Evolutionary conservation across 2,113 vertebrate species (phyloP).

Genomic region (Strix uralensis): DNA sequence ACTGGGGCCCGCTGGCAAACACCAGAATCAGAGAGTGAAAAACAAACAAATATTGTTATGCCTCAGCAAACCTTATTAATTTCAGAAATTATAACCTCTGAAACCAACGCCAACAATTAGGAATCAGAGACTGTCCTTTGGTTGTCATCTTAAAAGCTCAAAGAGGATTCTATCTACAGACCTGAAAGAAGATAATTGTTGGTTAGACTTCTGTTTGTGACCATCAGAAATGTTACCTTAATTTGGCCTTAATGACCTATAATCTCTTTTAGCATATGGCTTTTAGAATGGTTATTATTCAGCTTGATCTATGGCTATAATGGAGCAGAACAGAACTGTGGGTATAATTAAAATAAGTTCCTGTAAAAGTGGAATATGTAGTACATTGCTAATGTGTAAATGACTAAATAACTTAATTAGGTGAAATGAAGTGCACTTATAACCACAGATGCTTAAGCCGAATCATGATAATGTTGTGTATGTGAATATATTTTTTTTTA

Average conservation of each 20-base stretch:
- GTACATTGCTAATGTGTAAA: slow-evolving; percentile 74
- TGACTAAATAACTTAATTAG: slow-evolving; percentile 81
- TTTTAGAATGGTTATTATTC: slow-evolving; percentile 62
- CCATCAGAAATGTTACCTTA: slow-evolving; percentile 65
- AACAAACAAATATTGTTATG: background rate
- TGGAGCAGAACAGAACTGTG: slow-evolving; percentile 62
- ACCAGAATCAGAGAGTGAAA: background rate
- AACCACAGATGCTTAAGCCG: slow-evolving; percentile 70
- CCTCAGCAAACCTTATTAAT: background rate
- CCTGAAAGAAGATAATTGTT: slow-evolving; percentile 32
- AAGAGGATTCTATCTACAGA: slow-evolving; percentile 1
- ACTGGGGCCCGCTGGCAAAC: background rate
- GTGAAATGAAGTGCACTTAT: slow-evolving; percentile 78
- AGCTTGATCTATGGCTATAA: slow-evolving; percentile 64
- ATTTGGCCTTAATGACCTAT: slow-evolving; percentile 60
- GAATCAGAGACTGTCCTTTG: background rate
- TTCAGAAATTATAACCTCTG: background rate
- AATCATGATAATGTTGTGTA: slow-evolving; percentile 63
- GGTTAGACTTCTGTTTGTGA: slow-evolving; percentile 48
- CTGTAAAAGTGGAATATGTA: slow-evolving; percentile 71
- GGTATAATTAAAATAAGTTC: slow-evolving; percentile 68
- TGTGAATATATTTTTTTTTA: slow-evolving; percentile 64
- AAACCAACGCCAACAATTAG: background rate
- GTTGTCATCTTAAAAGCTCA: slow-evolving; percentile 15
- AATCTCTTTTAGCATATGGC: slow-evolving; percentile 58